These are phyloP conservation scores for Polymixis flavicincta DNA, from an alignment of 2,888 invertebrate genomes.

Conservation along the genomic window DNA sequence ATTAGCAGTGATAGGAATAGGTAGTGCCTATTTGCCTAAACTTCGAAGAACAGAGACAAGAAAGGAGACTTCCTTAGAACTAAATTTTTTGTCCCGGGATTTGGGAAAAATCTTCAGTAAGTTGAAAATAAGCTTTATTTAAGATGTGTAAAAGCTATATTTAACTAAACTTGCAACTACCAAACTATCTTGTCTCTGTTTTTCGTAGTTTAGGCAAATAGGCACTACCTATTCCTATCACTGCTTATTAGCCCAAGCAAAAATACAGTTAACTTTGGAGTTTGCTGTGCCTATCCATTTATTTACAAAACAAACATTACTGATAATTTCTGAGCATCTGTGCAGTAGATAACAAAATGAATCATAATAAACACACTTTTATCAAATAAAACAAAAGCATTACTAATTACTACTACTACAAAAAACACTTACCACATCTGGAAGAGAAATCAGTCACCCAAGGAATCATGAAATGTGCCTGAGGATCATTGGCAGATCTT, in stretches of 20 bases:
- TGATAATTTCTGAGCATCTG: constrained; percentile 47
- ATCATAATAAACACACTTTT: constrained; percentile 50
- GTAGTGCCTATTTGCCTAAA: no score
- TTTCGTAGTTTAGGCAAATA: no score
- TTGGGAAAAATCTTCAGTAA: no score
- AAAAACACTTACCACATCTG: constrained; percentile 91
- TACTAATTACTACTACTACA: constrained; percentile 56
- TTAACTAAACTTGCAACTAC: no score
- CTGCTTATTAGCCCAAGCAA: neutral
- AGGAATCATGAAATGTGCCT: constrained; percentile 98
- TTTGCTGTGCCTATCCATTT: constrained; percentile 1
- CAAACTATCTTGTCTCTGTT: no score
- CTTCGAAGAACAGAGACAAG: no score
- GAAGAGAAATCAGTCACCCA: constrained; percentile 98
- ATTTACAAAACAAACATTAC: constrained; percentile 33
- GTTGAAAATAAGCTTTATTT: no score
- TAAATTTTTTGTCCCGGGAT: no score
- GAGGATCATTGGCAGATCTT: constrained; percentile 95
- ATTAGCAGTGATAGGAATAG: no score
- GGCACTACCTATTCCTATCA: no score
- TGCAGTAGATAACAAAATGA: constrained; percentile 46
- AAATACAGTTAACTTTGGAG: constrained; percentile 2
- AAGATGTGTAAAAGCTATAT: no score
- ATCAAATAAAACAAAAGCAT: constrained; percentile 42
- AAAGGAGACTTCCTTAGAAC: no score